These are phyloP conservation scores for Limosa lapponica DNA, from an alignment of 2,797 vertebrate species.

Conservation along the genomic window DNA sequence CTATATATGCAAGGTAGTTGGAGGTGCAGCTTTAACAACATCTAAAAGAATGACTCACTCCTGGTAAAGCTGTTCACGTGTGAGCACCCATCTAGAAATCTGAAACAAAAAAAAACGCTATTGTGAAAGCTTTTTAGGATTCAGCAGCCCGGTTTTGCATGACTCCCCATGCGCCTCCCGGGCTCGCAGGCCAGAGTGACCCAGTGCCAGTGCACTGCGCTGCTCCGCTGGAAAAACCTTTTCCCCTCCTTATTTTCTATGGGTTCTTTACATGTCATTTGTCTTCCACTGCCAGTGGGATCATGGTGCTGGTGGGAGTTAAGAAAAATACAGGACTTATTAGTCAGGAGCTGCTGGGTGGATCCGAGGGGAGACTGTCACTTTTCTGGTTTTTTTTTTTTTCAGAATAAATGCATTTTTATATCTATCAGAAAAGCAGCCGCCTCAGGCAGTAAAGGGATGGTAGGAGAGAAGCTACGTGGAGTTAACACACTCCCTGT, in stretches of 20 bases:
- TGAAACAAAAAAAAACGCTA: not conserved
- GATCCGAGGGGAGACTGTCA: not conserved
- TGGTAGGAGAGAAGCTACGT: not conserved
- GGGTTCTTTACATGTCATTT: not conserved
- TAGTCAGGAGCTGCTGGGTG: not conserved
- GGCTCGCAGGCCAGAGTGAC: not conserved
- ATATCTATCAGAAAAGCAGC: not conserved
- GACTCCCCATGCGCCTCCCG: not conserved
- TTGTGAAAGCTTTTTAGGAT: not conserved
- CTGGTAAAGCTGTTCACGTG: not conserved
- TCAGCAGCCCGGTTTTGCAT: not conserved
- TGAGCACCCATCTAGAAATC: not conserved
- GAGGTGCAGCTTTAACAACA: not conserved
- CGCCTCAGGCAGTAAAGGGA: not conserved
- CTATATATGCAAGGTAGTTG: not conserved
- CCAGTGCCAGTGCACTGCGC: not conserved
- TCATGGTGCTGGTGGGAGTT: not conserved
- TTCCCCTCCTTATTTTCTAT: not conserved
- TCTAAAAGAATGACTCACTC: not conserved
- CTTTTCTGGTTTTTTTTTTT: not conserved
- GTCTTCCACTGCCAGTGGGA: not conserved
- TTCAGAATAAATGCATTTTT: not conserved
- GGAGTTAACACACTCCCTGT: not conserved
- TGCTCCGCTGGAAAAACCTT: not conserved
- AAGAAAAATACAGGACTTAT: not conserved